A percentile compares a stretch with the other conserved stretches of the same genome.
Conservation (phyloP, 2,797 vertebrate genomes). For the Lophius americanus region DNA sequence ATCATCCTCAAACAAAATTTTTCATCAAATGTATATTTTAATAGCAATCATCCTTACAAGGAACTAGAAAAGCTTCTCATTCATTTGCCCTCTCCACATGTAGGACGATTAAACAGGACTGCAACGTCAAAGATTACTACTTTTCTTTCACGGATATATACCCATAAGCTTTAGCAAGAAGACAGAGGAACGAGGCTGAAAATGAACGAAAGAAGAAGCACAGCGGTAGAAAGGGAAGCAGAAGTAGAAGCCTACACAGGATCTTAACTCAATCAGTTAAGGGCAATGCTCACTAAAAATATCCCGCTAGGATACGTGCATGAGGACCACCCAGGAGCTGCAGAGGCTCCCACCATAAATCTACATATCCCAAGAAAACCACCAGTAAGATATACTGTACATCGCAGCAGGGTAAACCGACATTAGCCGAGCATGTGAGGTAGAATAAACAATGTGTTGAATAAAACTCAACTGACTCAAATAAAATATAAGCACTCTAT, state of each 20-base stretch:
- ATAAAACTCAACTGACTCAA: neutral
- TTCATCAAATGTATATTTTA: too few species aligned
- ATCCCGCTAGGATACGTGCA: slow-evolving; percentile 50
- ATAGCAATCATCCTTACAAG: too few species aligned
- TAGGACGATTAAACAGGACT: too few species aligned
- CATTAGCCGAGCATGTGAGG: slow-evolving; percentile 2
- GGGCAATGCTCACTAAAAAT: slow-evolving; percentile 68
- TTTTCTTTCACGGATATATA: neutral
- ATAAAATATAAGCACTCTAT: neutral
- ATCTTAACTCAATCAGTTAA: slow-evolving; percentile 73
- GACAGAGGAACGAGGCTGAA: slow-evolving; percentile 13
- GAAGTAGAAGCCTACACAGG: slow-evolving; percentile 62
- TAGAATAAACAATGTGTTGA: slow-evolving; percentile 4
- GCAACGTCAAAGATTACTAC: too few species aligned
- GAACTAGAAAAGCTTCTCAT: too few species aligned
- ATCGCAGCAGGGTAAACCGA: slow-evolving; percentile 21
- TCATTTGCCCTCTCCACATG: too few species aligned
- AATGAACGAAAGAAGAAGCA: slow-evolving; percentile 22
- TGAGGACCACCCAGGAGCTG: slow-evolving; percentile 74
- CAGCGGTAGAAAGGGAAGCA: slow-evolving; percentile 7
- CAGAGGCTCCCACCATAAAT: slow-evolving; percentile 56
- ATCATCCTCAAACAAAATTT: too few species aligned
- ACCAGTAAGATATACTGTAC: slow-evolving; percentile 25
- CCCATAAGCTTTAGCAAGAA: neutral
- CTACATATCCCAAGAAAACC: slow-evolving; percentile 25